Evolutionary conservation across 1,140 invertebrate genomes (phyloP).

Genomic region (Drosophila erecta): DNA sequence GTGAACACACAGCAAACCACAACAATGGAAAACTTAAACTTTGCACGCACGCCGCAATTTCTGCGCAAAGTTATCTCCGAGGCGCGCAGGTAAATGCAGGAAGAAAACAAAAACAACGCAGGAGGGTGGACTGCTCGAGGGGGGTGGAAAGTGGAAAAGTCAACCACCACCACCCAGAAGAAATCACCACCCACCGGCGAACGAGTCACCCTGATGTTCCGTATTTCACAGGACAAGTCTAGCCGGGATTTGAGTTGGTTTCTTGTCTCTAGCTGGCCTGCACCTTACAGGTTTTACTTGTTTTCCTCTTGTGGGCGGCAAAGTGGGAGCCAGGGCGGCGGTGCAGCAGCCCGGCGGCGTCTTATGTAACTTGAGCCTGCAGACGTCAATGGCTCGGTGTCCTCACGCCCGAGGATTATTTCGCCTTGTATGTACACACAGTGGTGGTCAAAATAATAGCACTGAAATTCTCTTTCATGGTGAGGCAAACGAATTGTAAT

Average conservation of each 20-base stretch:
- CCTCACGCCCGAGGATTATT: conserved; percentile 16
- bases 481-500: background rate
- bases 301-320: conserved; percentile 32
- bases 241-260: conserved; percentile 24
- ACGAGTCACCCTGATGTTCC: conserved; percentile 26
- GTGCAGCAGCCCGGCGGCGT: conserved; percentile 37
- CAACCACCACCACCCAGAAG: conserved; percentile 38
- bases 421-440: conserved; percentile 11
- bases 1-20: conserved; percentile 20
- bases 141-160: conserved; percentile 17
- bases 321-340: conserved; percentile 1
- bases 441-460: background rate
- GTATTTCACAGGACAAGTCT: conserved; percentile 22
- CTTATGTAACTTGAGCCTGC: conserved; percentile 75
- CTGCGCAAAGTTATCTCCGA: conserved; percentile 82
- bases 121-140: background rate
- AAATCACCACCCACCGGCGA: conserved; percentile 31
- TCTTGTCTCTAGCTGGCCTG: conserved; percentile 42
- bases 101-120: conserved; percentile 42
- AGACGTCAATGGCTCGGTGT: conserved; percentile 57
- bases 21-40: conserved; percentile 83
- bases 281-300: conserved; percentile 79
- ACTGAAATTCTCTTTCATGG: no score
- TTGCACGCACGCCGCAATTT: conserved; percentile 83
- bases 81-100: conserved; percentile 74